Conservation (phyloP, 2,888 invertebrate species). For the Apotomis turbidana region DNA sequence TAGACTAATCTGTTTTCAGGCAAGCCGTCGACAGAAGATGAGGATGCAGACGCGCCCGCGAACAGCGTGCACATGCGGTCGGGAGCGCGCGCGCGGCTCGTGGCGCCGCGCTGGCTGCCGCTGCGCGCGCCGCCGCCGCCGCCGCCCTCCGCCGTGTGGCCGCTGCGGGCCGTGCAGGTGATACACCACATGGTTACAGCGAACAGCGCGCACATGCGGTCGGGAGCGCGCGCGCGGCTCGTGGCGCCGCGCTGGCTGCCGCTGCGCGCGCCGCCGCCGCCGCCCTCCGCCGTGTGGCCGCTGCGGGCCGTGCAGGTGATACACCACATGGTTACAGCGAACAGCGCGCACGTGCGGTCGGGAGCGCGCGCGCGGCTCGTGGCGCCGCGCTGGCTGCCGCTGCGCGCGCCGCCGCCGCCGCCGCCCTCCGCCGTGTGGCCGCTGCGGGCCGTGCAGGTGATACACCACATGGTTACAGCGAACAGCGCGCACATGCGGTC, state of each 20-base stretch:
- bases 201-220: constrained; percentile 71
- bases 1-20: too few relatives aligned
- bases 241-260: constrained; percentile 41
- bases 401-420: constrained; percentile 48
- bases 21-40: too few relatives aligned
- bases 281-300: constrained; percentile 57
- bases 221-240: constrained; percentile 43
- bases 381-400: constrained; percentile 41
- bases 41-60: constrained; percentile 61
- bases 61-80: constrained; percentile 73
- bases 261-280: constrained; percentile 48
- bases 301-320: constrained; percentile 52
- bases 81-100: constrained; percentile 37
- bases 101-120: constrained; percentile 42
- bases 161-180: constrained; percentile 55
- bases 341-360: constrained; percentile 70
- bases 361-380: constrained; percentile 36
- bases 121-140: constrained; percentile 49
- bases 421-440: constrained; percentile 57
- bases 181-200: constrained; percentile 58
- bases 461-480: constrained; percentile 58
- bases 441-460: constrained; percentile 52
- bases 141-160: constrained; percentile 54
- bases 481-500: constrained; percentile 72
- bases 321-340: constrained; percentile 60